phyloP scores from a whole-genome alignment of 2,888 invertebrate genomes.

The Tryphoninae sp. region DNA sequence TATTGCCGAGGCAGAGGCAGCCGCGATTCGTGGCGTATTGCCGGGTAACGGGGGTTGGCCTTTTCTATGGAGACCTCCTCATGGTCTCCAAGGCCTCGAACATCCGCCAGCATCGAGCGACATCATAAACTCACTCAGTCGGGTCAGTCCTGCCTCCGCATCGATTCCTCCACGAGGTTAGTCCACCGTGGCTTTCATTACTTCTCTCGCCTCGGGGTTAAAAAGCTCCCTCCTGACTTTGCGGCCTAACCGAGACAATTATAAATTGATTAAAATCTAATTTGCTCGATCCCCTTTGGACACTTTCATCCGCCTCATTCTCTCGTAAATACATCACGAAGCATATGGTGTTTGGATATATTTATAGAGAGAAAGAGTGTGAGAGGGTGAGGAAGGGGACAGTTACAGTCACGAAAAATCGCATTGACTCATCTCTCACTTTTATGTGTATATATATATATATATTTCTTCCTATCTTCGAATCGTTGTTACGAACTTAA shows the following conservation, averaged over 20 bases:
- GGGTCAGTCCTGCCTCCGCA: slow-evolving; percentile 79
- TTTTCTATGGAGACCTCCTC: slow-evolving; percentile 79
- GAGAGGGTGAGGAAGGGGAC: not conserved
- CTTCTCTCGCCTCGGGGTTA: slow-evolving; percentile 28
- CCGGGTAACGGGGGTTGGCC: slow-evolving; percentile 78
- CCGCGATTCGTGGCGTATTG: slow-evolving; percentile 77
- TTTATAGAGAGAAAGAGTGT: not conserved
- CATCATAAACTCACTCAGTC: slow-evolving; percentile 75
- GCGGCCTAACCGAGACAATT: slow-evolving; percentile 40
- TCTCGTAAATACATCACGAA: slow-evolving; percentile 38
- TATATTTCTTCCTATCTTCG: slow-evolving; percentile 13
- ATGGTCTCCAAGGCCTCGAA: slow-evolving; percentile 77
- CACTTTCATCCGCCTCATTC: slow-evolving; percentile 23
- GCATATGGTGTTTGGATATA: slow-evolving; percentile 41
- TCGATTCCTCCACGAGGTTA: slow-evolving; percentile 79
- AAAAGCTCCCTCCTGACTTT: slow-evolving; percentile 9
- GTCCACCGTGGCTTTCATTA: slow-evolving; percentile 36
- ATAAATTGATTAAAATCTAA: slow-evolving; percentile 51
- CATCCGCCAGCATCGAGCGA: slow-evolving; percentile 77
- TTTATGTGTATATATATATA: not conserved
- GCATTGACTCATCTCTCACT: slow-evolving; percentile 55
- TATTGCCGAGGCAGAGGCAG: slow-evolving; percentile 73
- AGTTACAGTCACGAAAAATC: slow-evolving; percentile 33
- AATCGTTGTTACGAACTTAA: slow-evolving; percentile 53
- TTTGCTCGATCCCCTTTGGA: slow-evolving; percentile 2